These are phyloP conservation scores for Stenodema calcarata DNA, from an alignment of 2,888 invertebrate species.

Conservation along the genomic window DNA sequence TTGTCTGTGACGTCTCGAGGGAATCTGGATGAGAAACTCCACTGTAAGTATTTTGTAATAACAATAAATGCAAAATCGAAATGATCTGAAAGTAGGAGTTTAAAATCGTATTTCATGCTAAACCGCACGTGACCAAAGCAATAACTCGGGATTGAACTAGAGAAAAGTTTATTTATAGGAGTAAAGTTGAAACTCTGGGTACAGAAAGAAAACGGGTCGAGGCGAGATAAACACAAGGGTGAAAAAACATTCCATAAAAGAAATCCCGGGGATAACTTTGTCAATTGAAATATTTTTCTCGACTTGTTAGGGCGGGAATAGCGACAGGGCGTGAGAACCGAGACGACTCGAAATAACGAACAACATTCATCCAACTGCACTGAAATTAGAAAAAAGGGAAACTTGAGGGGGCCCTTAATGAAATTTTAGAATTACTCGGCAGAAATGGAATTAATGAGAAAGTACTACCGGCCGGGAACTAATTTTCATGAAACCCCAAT, in stretches of 20 bases:
- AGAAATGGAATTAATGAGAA: not conserved
- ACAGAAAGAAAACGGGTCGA: not conserved
- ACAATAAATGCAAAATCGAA: too few species aligned
- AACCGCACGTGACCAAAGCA: too few species aligned
- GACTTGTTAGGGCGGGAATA: not conserved
- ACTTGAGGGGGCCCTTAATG: not conserved
- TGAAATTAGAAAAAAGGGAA: not conserved
- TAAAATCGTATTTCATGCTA: too few species aligned
- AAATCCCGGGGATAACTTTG: not conserved
- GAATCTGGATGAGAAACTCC: constrained; percentile 96
- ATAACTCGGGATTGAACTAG: not conserved
- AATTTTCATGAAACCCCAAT: not conserved
- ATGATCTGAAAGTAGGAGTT: too few species aligned
- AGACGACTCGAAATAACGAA: not conserved
- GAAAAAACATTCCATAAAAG: too few species aligned
- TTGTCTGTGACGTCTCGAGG: constrained; percentile 98
- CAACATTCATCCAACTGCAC: not conserved
- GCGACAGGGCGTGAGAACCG: not conserved
- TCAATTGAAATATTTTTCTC: not conserved
- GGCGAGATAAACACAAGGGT: not conserved
- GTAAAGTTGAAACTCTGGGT: not conserved
- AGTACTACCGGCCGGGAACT: not conserved
- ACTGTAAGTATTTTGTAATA: constrained; percentile 70
- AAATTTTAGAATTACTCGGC: not conserved
- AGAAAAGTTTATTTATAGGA: not conserved